These are phyloP conservation scores for Botia kubotai DNA, from an alignment of 2,797 vertebrate species.

Conservation along the genomic window DNA sequence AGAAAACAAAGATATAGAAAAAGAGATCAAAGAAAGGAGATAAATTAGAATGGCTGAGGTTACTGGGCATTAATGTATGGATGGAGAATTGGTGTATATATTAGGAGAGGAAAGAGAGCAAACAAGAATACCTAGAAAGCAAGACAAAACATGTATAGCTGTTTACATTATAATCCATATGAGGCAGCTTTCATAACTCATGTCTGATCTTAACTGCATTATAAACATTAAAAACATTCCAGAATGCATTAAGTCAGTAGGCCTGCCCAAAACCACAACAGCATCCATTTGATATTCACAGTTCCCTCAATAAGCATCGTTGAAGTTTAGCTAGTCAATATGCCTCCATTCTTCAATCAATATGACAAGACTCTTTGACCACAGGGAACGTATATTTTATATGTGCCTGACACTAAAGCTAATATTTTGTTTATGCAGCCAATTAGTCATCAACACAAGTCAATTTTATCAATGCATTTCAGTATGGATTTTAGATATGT, in stretches of 20 bases:
- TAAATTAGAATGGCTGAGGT: slow-evolving; percentile 30
- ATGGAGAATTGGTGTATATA: not conserved
- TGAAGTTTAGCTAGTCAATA: slow-evolving; percentile 54
- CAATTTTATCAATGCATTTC: slow-evolving; percentile 35
- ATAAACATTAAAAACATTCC: slow-evolving; percentile 61
- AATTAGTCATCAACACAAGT: slow-evolving; percentile 10
- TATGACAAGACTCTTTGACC: slow-evolving; percentile 44
- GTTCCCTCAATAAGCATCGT: slow-evolving; percentile 45
- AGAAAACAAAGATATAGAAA: slow-evolving; percentile 59
- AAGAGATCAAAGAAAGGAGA: slow-evolving; percentile 29
- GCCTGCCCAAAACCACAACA: slow-evolving; percentile 71
- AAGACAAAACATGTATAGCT: not conserved
- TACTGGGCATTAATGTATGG: not conserved
- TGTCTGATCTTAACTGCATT: slow-evolving; percentile 69
- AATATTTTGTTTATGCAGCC: slow-evolving; percentile 35
- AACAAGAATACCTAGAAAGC: slow-evolving; percentile 6
- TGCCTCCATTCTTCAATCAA: slow-evolving; percentile 57
- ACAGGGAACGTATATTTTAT: slow-evolving; percentile 40
- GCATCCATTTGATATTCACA: slow-evolving; percentile 61
- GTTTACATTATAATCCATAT: slow-evolving; percentile 40
- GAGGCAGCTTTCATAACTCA: slow-evolving; percentile 40
- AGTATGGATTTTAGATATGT: slow-evolving; percentile 10
- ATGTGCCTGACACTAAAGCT: slow-evolving; percentile 31
- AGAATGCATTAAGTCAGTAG: slow-evolving; percentile 72
- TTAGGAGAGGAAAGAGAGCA: not conserved